These are phyloP conservation scores for Triplophysa tibetana DNA, from an alignment of 2,113 vertebrate genomes.

Conservation along the genomic window DNA sequence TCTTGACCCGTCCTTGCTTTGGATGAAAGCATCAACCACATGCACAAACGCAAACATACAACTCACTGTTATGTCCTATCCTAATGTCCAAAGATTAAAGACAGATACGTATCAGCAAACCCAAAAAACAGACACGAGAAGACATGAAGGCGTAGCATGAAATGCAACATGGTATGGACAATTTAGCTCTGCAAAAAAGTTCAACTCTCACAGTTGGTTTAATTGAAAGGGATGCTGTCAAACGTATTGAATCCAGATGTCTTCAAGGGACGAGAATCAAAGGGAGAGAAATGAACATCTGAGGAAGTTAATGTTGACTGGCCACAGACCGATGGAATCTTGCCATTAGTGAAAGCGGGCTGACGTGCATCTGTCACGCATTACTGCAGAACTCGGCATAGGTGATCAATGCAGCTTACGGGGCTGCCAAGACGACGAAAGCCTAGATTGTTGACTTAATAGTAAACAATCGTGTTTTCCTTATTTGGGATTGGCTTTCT, in stretches of 20 bases:
- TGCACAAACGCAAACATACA: not conserved
- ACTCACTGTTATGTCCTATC: slow-evolving; percentile 14
- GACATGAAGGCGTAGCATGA: slow-evolving; percentile 9
- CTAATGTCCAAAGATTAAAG: slow-evolving; percentile 33
- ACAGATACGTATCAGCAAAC: not conserved
- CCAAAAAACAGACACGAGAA: slow-evolving; percentile 2
- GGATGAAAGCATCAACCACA: no score
- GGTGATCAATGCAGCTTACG: slow-evolving; percentile 54
- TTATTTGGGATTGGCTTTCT: slow-evolving; percentile 45
- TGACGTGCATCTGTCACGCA: slow-evolving; percentile 68
- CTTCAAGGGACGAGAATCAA: slow-evolving; percentile 44
- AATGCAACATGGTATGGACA: slow-evolving; percentile 40
- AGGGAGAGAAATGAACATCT: slow-evolving; percentile 48
- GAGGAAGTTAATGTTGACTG: slow-evolving; percentile 59
- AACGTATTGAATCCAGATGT: slow-evolving; percentile 67
- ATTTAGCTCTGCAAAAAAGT: slow-evolving; percentile 27
- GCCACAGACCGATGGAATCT: slow-evolving; percentile 56
- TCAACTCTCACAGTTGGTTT: slow-evolving; percentile 28
- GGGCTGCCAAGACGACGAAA: slow-evolving; percentile 32
- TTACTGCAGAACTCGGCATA: slow-evolving; percentile 60
- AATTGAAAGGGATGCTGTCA: slow-evolving; percentile 48
- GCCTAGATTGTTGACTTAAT: slow-evolving; percentile 39
- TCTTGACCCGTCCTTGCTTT: no score
- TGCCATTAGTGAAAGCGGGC: slow-evolving; percentile 56
- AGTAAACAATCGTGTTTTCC: slow-evolving; percentile 52